Evolutionary conservation across 92 coral and sea anemone genomes (phyloP).

Genomic region (Epizoanthus ramosus): DNA sequence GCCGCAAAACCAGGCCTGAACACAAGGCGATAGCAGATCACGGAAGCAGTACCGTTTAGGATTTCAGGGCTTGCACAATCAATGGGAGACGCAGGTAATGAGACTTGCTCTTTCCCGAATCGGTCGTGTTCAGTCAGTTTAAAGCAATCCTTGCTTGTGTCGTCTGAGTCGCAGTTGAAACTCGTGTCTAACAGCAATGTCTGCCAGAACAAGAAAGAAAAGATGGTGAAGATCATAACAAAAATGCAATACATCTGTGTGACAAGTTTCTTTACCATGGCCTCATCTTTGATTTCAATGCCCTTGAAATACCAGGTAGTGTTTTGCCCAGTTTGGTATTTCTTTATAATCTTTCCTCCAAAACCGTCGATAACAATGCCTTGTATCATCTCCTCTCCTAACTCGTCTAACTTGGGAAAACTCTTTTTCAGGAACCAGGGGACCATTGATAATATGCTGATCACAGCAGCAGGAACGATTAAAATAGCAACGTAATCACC

Average conservation of each 20-base stretch:
- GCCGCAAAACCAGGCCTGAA: constrained; percentile 5
- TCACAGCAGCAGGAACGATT: no score
- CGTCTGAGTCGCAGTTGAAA: not conserved
- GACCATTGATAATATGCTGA: no score
- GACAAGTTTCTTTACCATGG: not conserved
- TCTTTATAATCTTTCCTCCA: not conserved
- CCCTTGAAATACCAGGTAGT: not conserved
- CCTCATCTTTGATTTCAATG: not conserved
- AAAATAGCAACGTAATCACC: no score
- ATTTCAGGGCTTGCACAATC: not conserved
- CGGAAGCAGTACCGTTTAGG: not conserved
- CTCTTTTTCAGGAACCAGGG: no score
- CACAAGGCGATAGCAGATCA: constrained; percentile 8
- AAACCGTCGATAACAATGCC: no score
- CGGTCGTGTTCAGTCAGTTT: not conserved
- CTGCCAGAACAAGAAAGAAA: not conserved
- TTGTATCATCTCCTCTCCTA: no score
- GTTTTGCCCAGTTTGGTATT: not conserved
- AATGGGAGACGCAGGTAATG: not conserved
- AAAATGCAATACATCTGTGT: not conserved
- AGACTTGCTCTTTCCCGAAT: not conserved
- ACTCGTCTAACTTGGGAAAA: no score
- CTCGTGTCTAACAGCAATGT: not conserved
- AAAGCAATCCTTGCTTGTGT: not conserved
- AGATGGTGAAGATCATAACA: not conserved